These are phyloP conservation scores for Brachionus sp. DNA, from an alignment of 1,140 invertebrate species.

Conservation along the genomic window DNA sequence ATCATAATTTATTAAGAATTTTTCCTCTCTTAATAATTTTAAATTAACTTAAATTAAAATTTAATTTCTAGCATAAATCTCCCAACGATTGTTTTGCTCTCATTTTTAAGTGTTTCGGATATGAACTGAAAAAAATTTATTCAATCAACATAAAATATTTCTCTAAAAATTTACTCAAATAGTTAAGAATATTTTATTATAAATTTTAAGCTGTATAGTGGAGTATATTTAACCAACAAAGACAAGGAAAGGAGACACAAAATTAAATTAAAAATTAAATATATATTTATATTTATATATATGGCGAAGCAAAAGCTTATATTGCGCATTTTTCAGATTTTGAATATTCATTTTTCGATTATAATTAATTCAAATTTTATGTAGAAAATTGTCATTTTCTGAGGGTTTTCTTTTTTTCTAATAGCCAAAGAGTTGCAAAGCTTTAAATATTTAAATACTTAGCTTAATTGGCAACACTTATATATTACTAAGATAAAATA, in stretches of 20 bases:
- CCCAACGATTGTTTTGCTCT: not conserved
- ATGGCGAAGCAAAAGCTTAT: not conserved
- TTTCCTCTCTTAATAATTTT: not conserved
- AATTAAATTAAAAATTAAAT: not conserved
- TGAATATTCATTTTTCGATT: not conserved
- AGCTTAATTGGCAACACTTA: not conserved
- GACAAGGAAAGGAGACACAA: conserved; percentile 4
- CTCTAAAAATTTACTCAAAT: not conserved
- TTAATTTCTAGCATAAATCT: not conserved
- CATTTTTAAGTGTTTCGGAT: not conserved
- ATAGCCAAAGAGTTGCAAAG: not conserved
- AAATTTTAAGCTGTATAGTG: not conserved
- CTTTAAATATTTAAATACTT: not conserved
- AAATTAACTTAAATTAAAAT: not conserved
- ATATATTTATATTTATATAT: not conserved
- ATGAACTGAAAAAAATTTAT: not conserved
- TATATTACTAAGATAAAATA: not conserved
- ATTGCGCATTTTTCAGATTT: not conserved
- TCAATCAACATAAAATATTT: conserved; percentile 6
- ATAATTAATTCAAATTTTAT: conserved; percentile 5
- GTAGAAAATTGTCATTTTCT: not conserved
- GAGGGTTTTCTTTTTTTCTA: not conserved
- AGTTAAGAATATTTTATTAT: conserved; percentile 1
- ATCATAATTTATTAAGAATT: not conserved
- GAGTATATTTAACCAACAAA: not conserved